Evolutionary conservation across 2,888 invertebrate genomes (phyloP).

Genomic region (Spicauda simplicius): DNA sequence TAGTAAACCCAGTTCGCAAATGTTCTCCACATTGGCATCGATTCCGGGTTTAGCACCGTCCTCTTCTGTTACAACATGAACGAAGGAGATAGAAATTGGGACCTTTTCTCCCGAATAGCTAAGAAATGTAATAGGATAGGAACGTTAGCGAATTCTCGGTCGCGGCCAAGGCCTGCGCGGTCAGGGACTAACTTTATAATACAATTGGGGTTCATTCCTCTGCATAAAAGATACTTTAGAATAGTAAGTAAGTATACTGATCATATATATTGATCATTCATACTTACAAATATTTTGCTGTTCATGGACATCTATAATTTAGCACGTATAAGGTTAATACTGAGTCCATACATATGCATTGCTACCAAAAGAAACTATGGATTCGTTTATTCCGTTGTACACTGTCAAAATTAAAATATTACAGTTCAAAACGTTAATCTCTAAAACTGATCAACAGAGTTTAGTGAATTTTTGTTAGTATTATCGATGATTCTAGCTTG

Average conservation of each 20-base stretch:
- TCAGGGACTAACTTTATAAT: conserved; percentile 75
- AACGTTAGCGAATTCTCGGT: conserved; percentile 65
- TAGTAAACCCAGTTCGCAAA: conserved; percentile 10
- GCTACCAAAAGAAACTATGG: no score
- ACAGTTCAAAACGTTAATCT: no score
- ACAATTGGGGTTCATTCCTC: neutral
- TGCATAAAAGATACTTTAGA: neutral
- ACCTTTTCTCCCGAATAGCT: conserved; percentile 33
- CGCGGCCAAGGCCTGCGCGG: conserved; percentile 76
- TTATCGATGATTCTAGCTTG: no score
- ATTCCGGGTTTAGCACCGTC: conserved; percentile 12
- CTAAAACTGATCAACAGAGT: no score
- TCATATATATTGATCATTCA: no score
- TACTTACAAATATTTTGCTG: no score
- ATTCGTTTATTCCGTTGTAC: no score
- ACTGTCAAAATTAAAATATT: no score
- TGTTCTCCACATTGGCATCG: conserved; percentile 20
- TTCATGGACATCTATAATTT: no score
- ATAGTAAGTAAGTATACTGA: neutral
- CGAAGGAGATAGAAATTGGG: conserved; percentile 8
- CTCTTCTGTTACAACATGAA: neutral
- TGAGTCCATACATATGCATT: no score
- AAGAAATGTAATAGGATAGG: conserved; percentile 35
- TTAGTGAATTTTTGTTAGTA: no score
- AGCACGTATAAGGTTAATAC: no score